Base-by-base conservation (phyloP, 2,797 vertebrate genomes). In the Pampus argenteus region DNA sequence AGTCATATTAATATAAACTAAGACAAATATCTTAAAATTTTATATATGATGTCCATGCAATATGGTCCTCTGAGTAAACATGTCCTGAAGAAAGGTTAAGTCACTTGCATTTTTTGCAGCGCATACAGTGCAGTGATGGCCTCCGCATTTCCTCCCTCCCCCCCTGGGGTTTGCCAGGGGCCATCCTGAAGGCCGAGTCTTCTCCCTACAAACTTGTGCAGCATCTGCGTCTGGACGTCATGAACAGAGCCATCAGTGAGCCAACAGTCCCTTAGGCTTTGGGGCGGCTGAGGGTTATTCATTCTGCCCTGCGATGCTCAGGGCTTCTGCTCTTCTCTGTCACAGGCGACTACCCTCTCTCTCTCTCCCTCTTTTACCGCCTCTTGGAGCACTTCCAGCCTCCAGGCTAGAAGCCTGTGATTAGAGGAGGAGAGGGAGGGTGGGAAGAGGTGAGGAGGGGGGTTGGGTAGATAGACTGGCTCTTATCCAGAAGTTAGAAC, bases 191-290 rank as follows among this genome's bases (percentile, higher is more conserved):
- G 67, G 71, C 36, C 31, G 17, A 3, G 52, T 71, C 74, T 80
- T 57, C 54, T 80, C 54, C 58, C 65, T 18, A 25, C 60, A 70
- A 86, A 82, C 76, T 47, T 70, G 76, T 71, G 59, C 60, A 76
- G 82, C 82, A 79, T 86, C 74, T 86, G 84, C n/a, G 81, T 87
- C 78, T 81, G 79, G 71, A 78, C 55, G 25, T 82, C 56, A 64
- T 62, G 76, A 85, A 66, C 71, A 42, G 51, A 69, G 67, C 73
- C 76, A 60, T 76, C 79, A 76, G 66, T 28, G 67, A 75, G 81
- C 71, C 81, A 78, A 57, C 54, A 48, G 42, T 71, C 81, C 78
- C 65, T 61, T 8, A 22, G 77, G 79, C 79, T 81, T 18, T 52
- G 34, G 49, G 58, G 61, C 11, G 23, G 61, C 68, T 62, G 63